Evolutionary conservation across 2,797 vertebrate genomes (phyloP), one percentile per base, ranked within the genome.

Genomic region (Danio jaintianensis): DNA sequence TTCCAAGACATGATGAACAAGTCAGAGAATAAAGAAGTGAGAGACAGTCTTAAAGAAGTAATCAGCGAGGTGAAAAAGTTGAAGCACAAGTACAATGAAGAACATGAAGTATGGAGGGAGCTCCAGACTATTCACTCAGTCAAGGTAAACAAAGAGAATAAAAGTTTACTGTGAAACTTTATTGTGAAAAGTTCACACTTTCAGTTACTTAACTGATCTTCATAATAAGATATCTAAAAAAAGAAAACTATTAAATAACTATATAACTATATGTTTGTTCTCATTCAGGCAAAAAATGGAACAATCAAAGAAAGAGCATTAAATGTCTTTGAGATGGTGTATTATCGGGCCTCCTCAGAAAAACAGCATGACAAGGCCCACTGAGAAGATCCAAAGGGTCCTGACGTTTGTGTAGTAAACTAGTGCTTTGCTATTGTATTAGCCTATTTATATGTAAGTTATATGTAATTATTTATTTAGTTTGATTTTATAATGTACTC

Each of bases 401-500:
- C 8, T 13, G 7, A 70, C 63, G 75, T 58, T 47, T 7, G 16
- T 74, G 22, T 42, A 7, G 8, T 63, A 55, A 36, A 71, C 50
- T 56, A 56, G 10, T 50, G 71, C 38, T n/a, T 84, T 63, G 59
- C n/a, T 73, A 10, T 16, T 74, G 47, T 83, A 53, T 52, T 75
- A n/a, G 48, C 53, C 56, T 81, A 86, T 85, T 85, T 85, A 82
- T 82, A 61, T 62, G 45, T 85, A 78, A 87, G 69, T 84, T 84
- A 86, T 80, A 13, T 47, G 16, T 12, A 73, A 29, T 43, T 85
- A 87, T 87, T 87, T 87, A 87, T 85, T 87, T 81, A 72, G 48
- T 68, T 36, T 43, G 43, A 74, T 52, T 42, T 68, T 18, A 53
- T 48, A 61, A 52, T 77, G 56, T 76, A 63, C 15, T 70, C 8